Base-by-base conservation (phyloP, 2,113 vertebrate genomes). In the Grammomys surdaster region DNA sequence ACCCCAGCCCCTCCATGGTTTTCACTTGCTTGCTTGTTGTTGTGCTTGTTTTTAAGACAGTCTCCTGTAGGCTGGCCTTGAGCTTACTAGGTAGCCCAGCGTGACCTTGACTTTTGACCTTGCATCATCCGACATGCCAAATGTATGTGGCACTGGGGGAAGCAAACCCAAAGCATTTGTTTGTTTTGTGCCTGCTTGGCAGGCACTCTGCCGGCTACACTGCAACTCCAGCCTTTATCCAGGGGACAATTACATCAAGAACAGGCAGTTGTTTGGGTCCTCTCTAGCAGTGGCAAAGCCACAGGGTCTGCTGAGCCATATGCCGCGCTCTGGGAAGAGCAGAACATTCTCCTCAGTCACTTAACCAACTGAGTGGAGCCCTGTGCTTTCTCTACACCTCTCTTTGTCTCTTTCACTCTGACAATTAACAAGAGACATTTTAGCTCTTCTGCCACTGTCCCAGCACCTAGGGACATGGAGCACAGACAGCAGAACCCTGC, bases 221-320 rank as follows among this genome's bases (percentile, higher is more conserved):
- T 22, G 26, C 46, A n/a, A 31, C 20, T 24, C 67, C 33, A 70
- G 85, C 20, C 46, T 26, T 46, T 46, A 43, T 51, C 26, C 33
- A 77, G 4, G 0, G 72, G 36, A 17, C 3, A 19, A 0, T 54
- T 11, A 8, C 7, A 0, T 22, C 46, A 36, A 69, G 46, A 76
- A 33, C 36, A 88, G 67, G n/a, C 8, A 17, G 70, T 14, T 76
- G 60, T 60, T 84, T 33, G 5, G 0, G 24, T 48, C 86, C 33
- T 43, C 11, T n/a, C 54, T 80, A 54, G 28, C 28, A 46, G 36
- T 14, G 19, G n/a, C 46, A 7, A 72, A 51, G 51, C 40, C 16
- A 60, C 22, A 11, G 14, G 75, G 28, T 26, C 36, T 26, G 11
- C 17, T 36, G 33, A 43, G 43, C 33, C 26, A 20, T 1, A 46